Evolutionary conservation across 2,113 vertebrate genomes (phyloP).

Genomic region (Columba livia): DNA sequence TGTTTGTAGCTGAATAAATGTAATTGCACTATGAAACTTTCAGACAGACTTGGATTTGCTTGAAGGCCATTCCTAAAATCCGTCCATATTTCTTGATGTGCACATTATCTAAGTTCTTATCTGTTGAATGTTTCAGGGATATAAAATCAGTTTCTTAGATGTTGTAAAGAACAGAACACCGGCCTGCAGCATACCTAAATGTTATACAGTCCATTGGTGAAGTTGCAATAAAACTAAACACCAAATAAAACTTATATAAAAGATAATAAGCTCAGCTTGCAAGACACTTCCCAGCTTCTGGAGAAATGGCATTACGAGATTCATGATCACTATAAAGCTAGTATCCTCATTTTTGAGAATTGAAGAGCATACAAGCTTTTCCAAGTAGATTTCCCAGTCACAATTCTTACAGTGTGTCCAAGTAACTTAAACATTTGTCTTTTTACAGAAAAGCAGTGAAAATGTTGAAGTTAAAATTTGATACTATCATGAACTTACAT

Average conservation of each 20-base stretch:
- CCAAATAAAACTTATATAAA: slow-evolving; percentile 50
- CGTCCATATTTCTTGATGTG: slow-evolving; percentile 33
- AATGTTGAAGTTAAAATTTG: background rate
- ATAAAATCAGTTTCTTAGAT: slow-evolving; percentile 53
- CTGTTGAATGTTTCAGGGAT: slow-evolving; percentile 36
- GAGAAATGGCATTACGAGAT: slow-evolving; percentile 51
- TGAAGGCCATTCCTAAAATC: slow-evolving; percentile 45
- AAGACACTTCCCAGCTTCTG: slow-evolving; percentile 62
- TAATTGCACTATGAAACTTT: background rate
- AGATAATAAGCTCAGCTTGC: slow-evolving; percentile 48
- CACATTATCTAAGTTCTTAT: slow-evolving; percentile 33
- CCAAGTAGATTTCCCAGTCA: background rate
- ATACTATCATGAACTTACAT: background rate
- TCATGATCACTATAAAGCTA: slow-evolving; percentile 44
- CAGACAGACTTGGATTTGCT: slow-evolving; percentile 18
- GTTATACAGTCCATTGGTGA: slow-evolving; percentile 16
- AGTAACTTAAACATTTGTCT: background rate
- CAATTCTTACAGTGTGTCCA: rapidly evolving
- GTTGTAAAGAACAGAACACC: slow-evolving; percentile 36
- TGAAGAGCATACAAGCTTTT: slow-evolving; percentile 15
- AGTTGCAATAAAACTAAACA: slow-evolving; percentile 52
- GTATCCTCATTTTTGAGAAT: slow-evolving; percentile 16
- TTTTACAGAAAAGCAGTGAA: background rate
- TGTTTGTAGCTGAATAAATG: slow-evolving; percentile 35
- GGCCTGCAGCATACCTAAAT: slow-evolving; percentile 53